Base-by-base conservation (phyloP, 64 coral and sea anemone species). In the Montipora sp. region DNA sequence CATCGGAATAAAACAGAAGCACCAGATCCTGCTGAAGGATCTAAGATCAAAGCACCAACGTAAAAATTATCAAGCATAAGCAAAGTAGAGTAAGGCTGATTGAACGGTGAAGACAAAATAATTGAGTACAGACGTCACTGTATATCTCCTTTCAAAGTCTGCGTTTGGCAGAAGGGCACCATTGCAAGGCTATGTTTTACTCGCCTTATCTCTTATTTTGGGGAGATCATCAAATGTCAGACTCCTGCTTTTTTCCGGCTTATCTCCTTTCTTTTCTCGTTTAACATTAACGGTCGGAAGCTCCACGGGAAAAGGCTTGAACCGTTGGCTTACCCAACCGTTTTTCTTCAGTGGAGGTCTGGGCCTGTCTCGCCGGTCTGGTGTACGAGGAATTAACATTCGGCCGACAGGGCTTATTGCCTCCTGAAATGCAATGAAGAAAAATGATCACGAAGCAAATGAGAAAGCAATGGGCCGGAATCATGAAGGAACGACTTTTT, bases 131-230 rank as follows among this genome's bases (percentile, higher is more conserved):
- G 27, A 36, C 36, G 36, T 36, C 36, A 36, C 36, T 36, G 36
- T 36, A 36, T 36, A 36, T 36, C 36, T 36, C 36, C 36, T 36
- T 36, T 36, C 2, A 2, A 36, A 36, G 36, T 36, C 36, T 36
- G 36, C 36, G 36, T 36, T 36, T 36, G 36, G 36, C 36, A 36
- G 36, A 36, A 36, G 36, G 36, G 36, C 36, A 36, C 1, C 36
- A 36, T 36, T 36, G 36, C 36, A 36, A 36, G 36, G 36, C 22
- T 47, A 76, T 20, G 69, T 81, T 73, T 85, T 36, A 91, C 87
- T 77, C 85, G 94, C 95, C 95, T 97, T 92, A 12, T 97, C 89
- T 73, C 92, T 79, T 87, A 97, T 97, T 55, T 87, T 90, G n/a
- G 92, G 92, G 11, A 97, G 46, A 82, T 97, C 92, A 46, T 97